Evolutionary conservation across 64 coral and sea anemone species (phyloP).

Genomic region (Acropora yongei): DNA sequence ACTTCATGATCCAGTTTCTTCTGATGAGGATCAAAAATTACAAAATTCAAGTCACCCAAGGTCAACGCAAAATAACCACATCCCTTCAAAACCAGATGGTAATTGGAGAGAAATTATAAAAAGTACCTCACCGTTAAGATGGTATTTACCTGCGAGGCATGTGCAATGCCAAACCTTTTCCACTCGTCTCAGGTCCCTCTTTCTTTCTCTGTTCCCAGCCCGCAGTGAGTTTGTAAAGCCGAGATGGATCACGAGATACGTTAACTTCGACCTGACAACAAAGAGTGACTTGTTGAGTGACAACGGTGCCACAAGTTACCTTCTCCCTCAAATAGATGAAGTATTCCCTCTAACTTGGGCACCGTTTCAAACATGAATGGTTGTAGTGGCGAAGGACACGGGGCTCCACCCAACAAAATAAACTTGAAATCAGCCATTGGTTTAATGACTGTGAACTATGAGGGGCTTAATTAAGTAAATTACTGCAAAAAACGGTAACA

Average conservation of each 20-base stretch:
- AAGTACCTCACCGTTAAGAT: too few relatives aligned
- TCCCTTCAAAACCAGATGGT: too few relatives aligned
- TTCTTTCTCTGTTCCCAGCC: conserved; percentile 90
- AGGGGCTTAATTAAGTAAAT: too few relatives aligned
- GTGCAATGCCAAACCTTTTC: conserved; percentile 42
- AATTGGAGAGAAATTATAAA: neutral
- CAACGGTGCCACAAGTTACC: too few relatives aligned
- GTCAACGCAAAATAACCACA: neutral
- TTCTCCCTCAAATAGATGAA: too few relatives aligned
- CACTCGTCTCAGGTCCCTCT: conserved; percentile 44
- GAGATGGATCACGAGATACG: conserved; percentile 84
- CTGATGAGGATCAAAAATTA: neutral
- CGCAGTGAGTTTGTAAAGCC: conserved; percentile 87
- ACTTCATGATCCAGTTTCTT: neutral
- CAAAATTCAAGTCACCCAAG: neutral
- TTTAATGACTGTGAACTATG: neutral
- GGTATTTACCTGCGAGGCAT: conserved; percentile 90
- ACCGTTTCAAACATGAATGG: too few relatives aligned
- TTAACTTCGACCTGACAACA: conserved; percentile 84
- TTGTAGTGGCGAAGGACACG: too few relatives aligned
- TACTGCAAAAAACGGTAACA: too few relatives aligned
- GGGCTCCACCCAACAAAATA: too few relatives aligned
- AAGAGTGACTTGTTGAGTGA: neutral
- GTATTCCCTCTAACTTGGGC: too few relatives aligned
- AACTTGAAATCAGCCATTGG: too few relatives aligned